A percentile compares a stretch with the other conserved stretches of the same genome.
These are phyloP conservation scores for Pao palembangensis DNA, from an alignment of 2,113 vertebrate genomes.

Conservation along the genomic window DNA sequence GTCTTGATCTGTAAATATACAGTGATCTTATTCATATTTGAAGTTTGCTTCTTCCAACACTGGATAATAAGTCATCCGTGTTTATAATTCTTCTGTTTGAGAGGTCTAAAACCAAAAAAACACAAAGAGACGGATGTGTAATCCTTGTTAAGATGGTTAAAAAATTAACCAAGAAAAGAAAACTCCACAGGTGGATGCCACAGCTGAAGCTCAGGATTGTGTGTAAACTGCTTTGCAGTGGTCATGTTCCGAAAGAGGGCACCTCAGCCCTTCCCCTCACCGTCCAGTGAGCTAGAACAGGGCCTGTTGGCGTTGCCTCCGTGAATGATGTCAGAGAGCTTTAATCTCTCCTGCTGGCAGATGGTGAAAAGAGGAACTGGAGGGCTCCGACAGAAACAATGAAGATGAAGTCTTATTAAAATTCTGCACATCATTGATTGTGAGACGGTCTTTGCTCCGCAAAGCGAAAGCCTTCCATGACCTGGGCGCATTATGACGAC, in stretches of 20 bases:
- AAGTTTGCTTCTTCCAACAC: no score
- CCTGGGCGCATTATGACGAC: slow-evolving; percentile 3
- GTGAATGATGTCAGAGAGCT: slow-evolving; percentile 50
- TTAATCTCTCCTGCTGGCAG: slow-evolving; percentile 60
- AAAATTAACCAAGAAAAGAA: no score
- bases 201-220: slow-evolving; percentile 32
- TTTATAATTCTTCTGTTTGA: no score
- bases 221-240: slow-evolving; percentile 40
- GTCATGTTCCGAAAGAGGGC: slow-evolving; percentile 44
- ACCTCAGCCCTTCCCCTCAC: slow-evolving; percentile 55
- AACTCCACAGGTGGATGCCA: background rate
- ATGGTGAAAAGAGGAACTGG: slow-evolving; percentile 47
- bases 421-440: slow-evolving; percentile 61
- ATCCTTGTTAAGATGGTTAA: no score
- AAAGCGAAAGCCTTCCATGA: slow-evolving; percentile 26
- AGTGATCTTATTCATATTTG: no score
- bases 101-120: no score
- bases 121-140: no score
- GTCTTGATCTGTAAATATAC: no score
- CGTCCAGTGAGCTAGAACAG: slow-evolving; percentile 59
- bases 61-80: no score
- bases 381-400: slow-evolving; percentile 38
- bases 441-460: slow-evolving; percentile 25
- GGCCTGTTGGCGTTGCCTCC: slow-evolving; percentile 36
- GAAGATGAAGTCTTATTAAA: slow-evolving; percentile 61